Evolutionary conservation across 2,113 vertebrate species (phyloP), one percentile per base, ranked within the genome.

Genomic region (Thunnus maccoyii): DNA sequence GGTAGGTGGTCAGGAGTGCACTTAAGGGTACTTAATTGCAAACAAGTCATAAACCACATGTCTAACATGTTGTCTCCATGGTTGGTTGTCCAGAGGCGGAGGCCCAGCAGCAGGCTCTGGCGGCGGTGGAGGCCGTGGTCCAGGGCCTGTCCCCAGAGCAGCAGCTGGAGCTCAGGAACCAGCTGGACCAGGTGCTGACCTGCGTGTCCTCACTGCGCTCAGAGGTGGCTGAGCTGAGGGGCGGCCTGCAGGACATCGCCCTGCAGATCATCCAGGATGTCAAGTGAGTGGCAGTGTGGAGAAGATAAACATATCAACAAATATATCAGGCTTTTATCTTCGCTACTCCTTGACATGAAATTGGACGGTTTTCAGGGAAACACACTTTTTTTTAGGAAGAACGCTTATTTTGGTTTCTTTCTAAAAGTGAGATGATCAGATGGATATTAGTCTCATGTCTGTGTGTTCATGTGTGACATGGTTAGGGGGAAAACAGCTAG

Each of bases 211-310:
- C 95, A 0, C 93, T 99, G 61, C 93, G 95, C 44, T 90, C 60
- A 0, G 98, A 99, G 76, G 96, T 99, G 54, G 95, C 97, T 9
- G 96, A 97, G 82, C 88, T 99, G 60, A 90, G 96, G 13, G 93
- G 76, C 2, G 94, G 95, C 68, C 96, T 99, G 55, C 96, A 94
- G 81, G 92, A 90, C 48, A 94, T 99, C 5, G 96, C 96, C 0
- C 82, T 87, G 16, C 96, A 97, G 77, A 98, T 99, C 3, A 93
- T 96, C 14, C 95, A 94, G 20, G 97, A 97, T 83, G 95, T 99
- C 83, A 97, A 96, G 98, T 98, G 77, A 93, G 91, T 80, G 16
- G 13, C 13, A 32, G 16, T 70, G 10, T 36, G 47, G 27, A 30
- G 27, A 30, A 30, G 27, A 48, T 22, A 1, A 22, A 22, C 22